Evolutionary conservation across 92 coral and sea anemone genomes (phyloP).

Genomic region (Phymanthus crucifer): DNA sequence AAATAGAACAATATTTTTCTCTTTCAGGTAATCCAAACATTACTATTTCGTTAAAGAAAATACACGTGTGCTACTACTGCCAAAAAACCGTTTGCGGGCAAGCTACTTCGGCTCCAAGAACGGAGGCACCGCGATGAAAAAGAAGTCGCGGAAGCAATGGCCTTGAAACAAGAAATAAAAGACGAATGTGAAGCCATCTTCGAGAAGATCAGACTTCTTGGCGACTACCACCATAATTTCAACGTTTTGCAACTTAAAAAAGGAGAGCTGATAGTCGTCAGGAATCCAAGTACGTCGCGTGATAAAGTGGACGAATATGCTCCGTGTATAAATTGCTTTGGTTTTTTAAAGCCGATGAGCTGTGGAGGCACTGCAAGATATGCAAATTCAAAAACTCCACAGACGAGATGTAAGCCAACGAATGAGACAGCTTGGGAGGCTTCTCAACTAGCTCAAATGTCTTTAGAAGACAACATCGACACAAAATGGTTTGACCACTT

Average conservation of each 20-base stretch:
- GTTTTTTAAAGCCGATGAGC: slow-evolving; percentile 46
- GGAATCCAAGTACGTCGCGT: slow-evolving; percentile 18
- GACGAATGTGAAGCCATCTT: neutral
- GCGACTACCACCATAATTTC: slow-evolving; percentile 58
- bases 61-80: too few relatives aligned
- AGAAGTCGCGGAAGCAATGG: too few relatives aligned
- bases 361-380: slow-evolving; percentile 35
- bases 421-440: slow-evolving; percentile 48
- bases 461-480: slow-evolving; percentile 1
- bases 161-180: too few relatives aligned
- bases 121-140: too few relatives aligned
- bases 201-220: slow-evolving; percentile 1
- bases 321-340: slow-evolving; percentile 45
- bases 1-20: too few relatives aligned
- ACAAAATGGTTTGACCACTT: slow-evolving; percentile 22
- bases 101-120: too few relatives aligned
- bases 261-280: slow-evolving; percentile 47
- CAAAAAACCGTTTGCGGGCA: too few relatives aligned
- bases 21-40: too few relatives aligned
- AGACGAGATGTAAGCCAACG: slow-evolving; percentile 33
- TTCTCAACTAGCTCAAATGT: neutral
- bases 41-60: too few relatives aligned
- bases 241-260: slow-evolving; percentile 26
- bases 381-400: neutral
- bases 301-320: neutral